A percentile compares a stretch with the other conserved stretches of the same genome.
Evolutionary conservation across 2,113 vertebrate species (phyloP).

Genomic region (Cephalopterus ornatus): DNA sequence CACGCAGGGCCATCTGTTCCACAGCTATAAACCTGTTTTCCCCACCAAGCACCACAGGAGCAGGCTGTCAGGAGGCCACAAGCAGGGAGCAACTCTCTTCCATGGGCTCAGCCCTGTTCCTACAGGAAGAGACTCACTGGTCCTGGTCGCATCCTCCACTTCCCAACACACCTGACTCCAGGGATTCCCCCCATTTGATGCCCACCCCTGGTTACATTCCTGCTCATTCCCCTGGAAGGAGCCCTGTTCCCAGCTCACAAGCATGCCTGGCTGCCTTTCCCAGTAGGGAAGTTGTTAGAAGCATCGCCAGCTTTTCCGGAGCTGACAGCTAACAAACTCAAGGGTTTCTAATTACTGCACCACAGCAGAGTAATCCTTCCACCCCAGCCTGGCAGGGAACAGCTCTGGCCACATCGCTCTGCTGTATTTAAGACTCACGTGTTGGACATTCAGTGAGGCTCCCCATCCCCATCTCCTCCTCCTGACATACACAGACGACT

Average conservation of each 20-base stretch:
- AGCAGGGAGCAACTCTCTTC: neutral
- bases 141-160: neutral
- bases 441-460: neutral
- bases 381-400: neutral
- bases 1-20: neutral
- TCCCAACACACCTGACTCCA: rapidly evolving
- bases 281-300: neutral
- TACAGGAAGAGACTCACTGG: neutral
- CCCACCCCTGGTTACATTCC: neutral
- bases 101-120: neutral
- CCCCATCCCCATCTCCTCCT: neutral
- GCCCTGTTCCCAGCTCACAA: neutral
- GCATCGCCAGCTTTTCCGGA: neutral
- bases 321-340: conserved; percentile 19
- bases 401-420: neutral
- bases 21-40: conserved; percentile 11
- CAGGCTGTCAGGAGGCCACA: neutral
- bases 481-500: neutral
- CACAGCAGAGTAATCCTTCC: neutral
- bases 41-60: neutral
- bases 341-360: conserved; percentile 23
- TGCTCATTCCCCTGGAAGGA: neutral
- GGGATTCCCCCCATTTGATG: rapidly evolving
- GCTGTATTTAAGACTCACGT: neutral
- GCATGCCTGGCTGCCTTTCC: neutral